These are phyloP conservation scores for Sebastes melanostomus DNA, from an alignment of 2,797 vertebrate species.

Conservation along the genomic window DNA sequence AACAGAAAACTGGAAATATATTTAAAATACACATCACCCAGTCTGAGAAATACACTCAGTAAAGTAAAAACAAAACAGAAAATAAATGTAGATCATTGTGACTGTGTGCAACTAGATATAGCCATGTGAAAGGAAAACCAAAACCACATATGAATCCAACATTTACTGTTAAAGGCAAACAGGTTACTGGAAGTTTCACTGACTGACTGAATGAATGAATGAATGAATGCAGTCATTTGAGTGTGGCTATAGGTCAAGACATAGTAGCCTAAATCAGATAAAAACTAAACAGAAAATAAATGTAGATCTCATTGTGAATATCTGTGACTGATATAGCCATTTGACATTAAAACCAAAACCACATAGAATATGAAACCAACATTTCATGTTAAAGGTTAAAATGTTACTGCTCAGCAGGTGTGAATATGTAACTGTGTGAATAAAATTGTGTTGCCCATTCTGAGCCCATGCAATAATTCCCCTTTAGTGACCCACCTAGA, in stretches of 20 bases:
- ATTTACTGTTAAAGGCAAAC: not conserved
- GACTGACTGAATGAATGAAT: not conserved
- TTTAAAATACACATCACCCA: not conserved
- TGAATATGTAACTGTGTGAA: too few species aligned
- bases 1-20: not conserved
- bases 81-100: not conserved
- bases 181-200: not conserved
- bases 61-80: slow-evolving; percentile 15
- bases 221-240: not conserved
- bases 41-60: not conserved
- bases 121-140: slow-evolving; percentile 6
- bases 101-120: not conserved
- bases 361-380: too few species aligned
- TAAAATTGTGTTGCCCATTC: too few species aligned
- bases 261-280: not conserved
- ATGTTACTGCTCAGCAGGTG: too few species aligned
- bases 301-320: too few species aligned
- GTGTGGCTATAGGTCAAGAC: not conserved
- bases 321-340: too few species aligned
- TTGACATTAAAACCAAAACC: too few species aligned
- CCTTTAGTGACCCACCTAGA: too few species aligned
- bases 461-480: too few species aligned
- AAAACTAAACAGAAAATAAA: not conserved
- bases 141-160: not conserved
- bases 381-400: too few species aligned